phyloP scores from a whole-genome alignment of 2,113 vertebrate genomes.

The Dipodomys spectabilis region DNA sequence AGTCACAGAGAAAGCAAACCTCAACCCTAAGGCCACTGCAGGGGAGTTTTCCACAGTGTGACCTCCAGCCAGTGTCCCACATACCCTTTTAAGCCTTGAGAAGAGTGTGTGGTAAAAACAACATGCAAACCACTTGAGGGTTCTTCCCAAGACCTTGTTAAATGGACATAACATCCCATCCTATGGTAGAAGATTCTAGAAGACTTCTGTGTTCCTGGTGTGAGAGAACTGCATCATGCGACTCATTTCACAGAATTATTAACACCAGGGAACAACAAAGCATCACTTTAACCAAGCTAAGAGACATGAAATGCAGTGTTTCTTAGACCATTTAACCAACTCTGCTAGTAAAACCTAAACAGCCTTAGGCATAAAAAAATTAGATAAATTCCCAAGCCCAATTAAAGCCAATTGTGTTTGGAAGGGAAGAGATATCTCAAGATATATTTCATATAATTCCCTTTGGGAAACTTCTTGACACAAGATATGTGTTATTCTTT shows the following conservation, averaged over 20 bases:
- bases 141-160: slow-evolving; percentile 49
- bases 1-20: slow-evolving; percentile 21
- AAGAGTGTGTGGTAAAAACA: background rate
- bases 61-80: background rate
- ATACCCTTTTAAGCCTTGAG: background rate
- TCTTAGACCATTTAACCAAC: slow-evolving; percentile 7
- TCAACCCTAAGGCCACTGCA: background rate
- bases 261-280: background rate
- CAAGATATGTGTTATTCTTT: background rate
- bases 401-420: slow-evolving; percentile 8
- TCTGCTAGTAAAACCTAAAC: background rate
- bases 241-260: slow-evolving; percentile 29
- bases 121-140: background rate
- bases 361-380: background rate
- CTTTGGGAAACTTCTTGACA: background rate
- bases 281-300: background rate
- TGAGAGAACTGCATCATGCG: background rate
- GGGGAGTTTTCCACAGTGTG: slow-evolving; percentile 11
- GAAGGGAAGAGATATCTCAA: background rate
- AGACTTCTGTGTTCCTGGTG: background rate
- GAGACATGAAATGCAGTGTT: background rate
- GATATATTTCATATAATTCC: background rate
- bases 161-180: background rate
- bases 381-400: background rate
- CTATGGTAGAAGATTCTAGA: slow-evolving; percentile 24